phyloP scores from a whole-genome alignment of 2,797 vertebrate genomes.

The Netta rufina region DNA sequence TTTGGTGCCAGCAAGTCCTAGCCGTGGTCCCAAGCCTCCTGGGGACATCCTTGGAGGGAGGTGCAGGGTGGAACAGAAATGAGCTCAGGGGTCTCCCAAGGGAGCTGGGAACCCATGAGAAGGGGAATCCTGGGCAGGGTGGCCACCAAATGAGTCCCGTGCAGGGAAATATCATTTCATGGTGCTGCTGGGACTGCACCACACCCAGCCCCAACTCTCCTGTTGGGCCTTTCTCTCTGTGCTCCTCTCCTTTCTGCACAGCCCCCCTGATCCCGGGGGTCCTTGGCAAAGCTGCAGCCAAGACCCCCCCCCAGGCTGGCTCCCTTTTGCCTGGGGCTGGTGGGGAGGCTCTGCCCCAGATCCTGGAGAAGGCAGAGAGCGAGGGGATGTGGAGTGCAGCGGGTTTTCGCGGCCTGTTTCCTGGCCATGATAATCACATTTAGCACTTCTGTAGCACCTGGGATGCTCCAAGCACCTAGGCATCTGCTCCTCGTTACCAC shows the following conservation, averaged over 20 bases:
- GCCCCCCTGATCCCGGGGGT: background rate
- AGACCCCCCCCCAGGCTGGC: background rate
- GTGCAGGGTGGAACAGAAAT: background rate
- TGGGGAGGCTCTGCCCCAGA: fast-evolving
- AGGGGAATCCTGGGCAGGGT: background rate
- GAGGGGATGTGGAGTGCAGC: background rate
- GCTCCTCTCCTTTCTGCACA: background rate
- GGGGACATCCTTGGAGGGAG: background rate
- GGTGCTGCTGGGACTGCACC: background rate
- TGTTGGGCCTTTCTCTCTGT: background rate
- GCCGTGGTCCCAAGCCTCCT: background rate
- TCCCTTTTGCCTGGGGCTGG: background rate
- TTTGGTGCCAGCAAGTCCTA: background rate
- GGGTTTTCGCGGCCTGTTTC: conserved; percentile 47
- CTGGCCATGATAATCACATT: conserved; percentile 54
- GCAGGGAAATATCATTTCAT: background rate
- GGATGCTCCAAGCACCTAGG: conserved; percentile 40
- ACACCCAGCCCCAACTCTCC: background rate
- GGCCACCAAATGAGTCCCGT: background rate
- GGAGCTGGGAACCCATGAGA: background rate
- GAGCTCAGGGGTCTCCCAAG: background rate
- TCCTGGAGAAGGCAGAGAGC: background rate
- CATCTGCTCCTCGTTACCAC: conserved; percentile 56
- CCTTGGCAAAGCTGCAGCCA: background rate
- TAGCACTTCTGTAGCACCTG: conserved; percentile 60